Conservation (phyloP, 2,888 invertebrate species). For the Sussaba pulchella region DNA sequence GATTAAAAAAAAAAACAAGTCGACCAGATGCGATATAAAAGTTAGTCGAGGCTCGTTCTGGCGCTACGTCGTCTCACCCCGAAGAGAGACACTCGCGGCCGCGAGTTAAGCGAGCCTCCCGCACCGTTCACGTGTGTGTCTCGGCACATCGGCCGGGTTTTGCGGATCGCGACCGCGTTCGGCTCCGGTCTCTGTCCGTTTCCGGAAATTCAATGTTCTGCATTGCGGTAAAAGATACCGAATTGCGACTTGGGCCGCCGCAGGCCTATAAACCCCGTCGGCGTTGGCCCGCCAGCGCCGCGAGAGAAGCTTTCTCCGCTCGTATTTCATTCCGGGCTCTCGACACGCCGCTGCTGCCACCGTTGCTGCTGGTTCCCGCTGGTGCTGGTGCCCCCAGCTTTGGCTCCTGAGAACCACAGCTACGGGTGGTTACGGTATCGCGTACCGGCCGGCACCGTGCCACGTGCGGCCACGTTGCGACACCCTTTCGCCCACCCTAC, state of each 20-base stretch:
- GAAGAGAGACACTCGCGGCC: too few relatives aligned
- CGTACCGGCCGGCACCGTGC: slow-evolving; percentile 53
- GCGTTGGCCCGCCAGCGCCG: slow-evolving; percentile 27
- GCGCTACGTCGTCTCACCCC: slow-evolving; percentile 64
- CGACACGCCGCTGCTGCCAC: neutral
- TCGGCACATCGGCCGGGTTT: slow-evolving; percentile 17
- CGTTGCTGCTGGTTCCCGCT: slow-evolving; percentile 12
- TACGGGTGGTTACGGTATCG: slow-evolving; percentile 51
- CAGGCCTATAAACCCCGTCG: slow-evolving; percentile 67
- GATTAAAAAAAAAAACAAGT: slow-evolving; percentile 55
- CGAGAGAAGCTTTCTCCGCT: slow-evolving; percentile 51
- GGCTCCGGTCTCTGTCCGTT: slow-evolving; percentile 47
- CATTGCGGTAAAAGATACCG: slow-evolving; percentile 77
- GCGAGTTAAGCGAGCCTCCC: too few relatives aligned
- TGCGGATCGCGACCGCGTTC: slow-evolving; percentile 31
- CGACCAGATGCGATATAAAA: slow-evolving; percentile 55
- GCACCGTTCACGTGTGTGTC: too few relatives aligned
- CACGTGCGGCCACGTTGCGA: slow-evolving; percentile 19
- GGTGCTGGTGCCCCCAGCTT: too few relatives aligned
- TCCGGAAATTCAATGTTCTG: slow-evolving; percentile 75
- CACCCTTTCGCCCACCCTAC: too few relatives aligned
- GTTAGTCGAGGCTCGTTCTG: slow-evolving; percentile 46
- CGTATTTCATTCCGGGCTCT: slow-evolving; percentile 72
- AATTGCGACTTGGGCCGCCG: slow-evolving; percentile 68
- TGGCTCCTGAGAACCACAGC: slow-evolving; percentile 46